Conservation (phyloP, 2,797 vertebrate genomes). For the Silurus aristotelis region DNA sequence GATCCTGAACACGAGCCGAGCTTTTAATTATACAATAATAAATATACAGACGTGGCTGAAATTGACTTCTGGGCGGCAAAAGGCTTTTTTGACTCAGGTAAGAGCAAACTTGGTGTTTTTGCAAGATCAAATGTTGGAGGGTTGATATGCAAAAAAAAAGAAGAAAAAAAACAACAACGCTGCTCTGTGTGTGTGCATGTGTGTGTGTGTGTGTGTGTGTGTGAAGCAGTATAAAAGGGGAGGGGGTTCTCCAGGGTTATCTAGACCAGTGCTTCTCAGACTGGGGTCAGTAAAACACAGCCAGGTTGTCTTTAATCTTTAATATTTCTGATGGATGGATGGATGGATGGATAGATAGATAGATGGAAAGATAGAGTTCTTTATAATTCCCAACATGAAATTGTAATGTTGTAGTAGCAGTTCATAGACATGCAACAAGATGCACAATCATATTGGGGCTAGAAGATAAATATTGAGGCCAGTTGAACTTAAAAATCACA, state of each 20-base stretch:
- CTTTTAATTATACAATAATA: neutral
- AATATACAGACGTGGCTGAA: neutral
- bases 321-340: neutral
- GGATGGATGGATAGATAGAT: no score
- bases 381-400: no score
- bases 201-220: slow-evolving; percentile 26
- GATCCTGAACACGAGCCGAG: slow-evolving; percentile 19
- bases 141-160: neutral
- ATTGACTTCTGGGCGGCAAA: neutral
- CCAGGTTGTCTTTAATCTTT: neutral
- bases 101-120: slow-evolving; percentile 25
- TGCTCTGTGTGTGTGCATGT: neutral
- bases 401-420: no score
- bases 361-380: no score
- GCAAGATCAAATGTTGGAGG: neutral
- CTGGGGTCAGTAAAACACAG: slow-evolving; percentile 9
- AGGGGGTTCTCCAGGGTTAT: slow-evolving; percentile 29
- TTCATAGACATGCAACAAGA: no score
- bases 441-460: no score
- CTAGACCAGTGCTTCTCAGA: slow-evolving; percentile 1
- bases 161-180: neutral
- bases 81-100: slow-evolving; percentile 19
- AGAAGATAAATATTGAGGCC: no score
- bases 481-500: no score
- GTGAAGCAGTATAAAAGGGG: slow-evolving; percentile 18